Evolutionary conservation across 2,888 invertebrate genomes (phyloP).

Genomic region (Metalampra italica): DNA sequence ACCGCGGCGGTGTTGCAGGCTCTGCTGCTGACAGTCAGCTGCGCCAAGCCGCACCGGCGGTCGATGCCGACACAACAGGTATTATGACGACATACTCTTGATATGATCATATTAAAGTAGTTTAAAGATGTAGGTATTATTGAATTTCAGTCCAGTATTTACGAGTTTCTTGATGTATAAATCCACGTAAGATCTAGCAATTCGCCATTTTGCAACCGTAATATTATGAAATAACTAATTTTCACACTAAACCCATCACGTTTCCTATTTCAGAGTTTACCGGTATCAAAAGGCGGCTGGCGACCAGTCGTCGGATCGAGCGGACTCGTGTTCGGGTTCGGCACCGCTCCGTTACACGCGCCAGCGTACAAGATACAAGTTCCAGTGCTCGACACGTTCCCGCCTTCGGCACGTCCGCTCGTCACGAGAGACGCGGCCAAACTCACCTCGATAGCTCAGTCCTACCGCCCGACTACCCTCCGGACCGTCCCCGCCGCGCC

Average conservation of each 20-base stretch:
- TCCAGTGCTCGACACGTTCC: slow-evolving; percentile 50
- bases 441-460: slow-evolving; percentile 68
- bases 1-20: slow-evolving; percentile 40
- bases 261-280: slow-evolving; percentile 56
- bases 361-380: slow-evolving; percentile 59
- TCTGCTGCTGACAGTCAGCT: slow-evolving; percentile 34
- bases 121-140: too few species aligned
- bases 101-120: not conserved
- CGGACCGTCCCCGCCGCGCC: slow-evolving; percentile 46
- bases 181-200: too few species aligned
- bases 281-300: slow-evolving; percentile 80
- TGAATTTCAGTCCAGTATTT: too few species aligned
- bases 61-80: slow-evolving; percentile 57
- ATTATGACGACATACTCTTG: slow-evolving; percentile 4
- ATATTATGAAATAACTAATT: too few species aligned
- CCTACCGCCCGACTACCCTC: slow-evolving; percentile 66
- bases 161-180: too few species aligned
- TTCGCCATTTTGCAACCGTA: too few species aligned
- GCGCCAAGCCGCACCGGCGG: slow-evolving; percentile 50
- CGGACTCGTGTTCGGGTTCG: slow-evolving; percentile 52
- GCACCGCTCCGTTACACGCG: slow-evolving; percentile 55
- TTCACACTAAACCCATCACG: not conserved
- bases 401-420: slow-evolving; percentile 61
- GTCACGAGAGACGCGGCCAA: slow-evolving; percentile 59
- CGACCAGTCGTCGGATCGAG: slow-evolving; percentile 76